A percentile compares a stretch with the other conserved stretches of the same genome.
Conservation (phyloP, 2,797 vertebrate species). For the Sebastes paucispinis region DNA sequence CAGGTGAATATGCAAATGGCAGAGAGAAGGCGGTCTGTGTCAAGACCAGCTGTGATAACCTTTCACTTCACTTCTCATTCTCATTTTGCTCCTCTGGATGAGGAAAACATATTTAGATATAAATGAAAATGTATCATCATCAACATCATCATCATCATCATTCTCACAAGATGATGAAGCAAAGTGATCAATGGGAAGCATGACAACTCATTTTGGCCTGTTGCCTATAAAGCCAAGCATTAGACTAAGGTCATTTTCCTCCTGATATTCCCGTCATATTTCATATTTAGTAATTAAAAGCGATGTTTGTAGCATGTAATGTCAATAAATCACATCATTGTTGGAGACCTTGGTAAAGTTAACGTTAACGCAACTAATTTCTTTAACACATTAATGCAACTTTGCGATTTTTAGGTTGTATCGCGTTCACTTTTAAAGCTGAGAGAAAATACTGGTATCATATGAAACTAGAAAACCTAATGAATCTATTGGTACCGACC, state of each 20-base stretch:
- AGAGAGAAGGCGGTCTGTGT: constrained; percentile 6
- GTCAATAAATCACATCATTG: neutral
- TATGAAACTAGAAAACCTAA: no score
- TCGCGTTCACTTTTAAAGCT: no score
- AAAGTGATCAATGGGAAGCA: neutral
- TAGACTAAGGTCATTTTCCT: neutral
- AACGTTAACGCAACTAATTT: no score
- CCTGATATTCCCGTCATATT: neutral
- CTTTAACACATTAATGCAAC: no score
- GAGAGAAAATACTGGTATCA: no score
- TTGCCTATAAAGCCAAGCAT: neutral
- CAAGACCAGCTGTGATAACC: constrained; percentile 25
- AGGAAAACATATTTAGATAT: neutral
- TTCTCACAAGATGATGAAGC: neutral
- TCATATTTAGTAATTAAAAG: neutral
- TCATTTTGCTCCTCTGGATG: neutral
- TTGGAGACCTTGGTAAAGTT: neutral
- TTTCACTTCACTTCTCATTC: constrained; percentile 27
- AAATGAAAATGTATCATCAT: neutral
- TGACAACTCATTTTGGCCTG: neutral
- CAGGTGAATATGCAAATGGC: constrained; percentile 26
- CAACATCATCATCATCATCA: no score
- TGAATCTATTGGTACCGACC: no score
- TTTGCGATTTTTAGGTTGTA: no score
- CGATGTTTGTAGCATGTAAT: neutral